Base-by-base conservation (phyloP, 2,888 invertebrate species). In the Carcina quercana region DNA sequence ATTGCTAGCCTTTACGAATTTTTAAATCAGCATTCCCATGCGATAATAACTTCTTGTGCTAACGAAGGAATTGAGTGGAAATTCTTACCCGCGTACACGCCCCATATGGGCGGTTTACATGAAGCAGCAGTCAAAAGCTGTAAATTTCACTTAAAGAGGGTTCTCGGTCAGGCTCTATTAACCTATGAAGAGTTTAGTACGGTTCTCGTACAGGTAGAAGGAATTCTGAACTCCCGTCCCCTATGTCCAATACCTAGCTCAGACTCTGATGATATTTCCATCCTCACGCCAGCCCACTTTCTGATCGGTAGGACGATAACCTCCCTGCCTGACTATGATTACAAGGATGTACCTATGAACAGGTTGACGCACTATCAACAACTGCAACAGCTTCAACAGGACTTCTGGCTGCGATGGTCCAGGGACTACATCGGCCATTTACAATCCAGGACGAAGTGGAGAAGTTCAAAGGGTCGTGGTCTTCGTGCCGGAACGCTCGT, bases 211-310 rank as follows among this genome's bases (percentile, higher is more conserved):
- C 38, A 42, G 24, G 35, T 46, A 11, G 53, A 54, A 28, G 46
- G 41, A 2, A 36, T 45, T 5, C 33, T 53, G 3, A 55, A 55
- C 27, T 53, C 51, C 3, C 36, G 53, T 11, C 53, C 52, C 7
- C 11, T 55, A 13, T 42, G 39, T 13, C 45, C 50, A 1, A 5
- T 53, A 1, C 20, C 28, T 8, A 47, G 50, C 2, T 28, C 42
- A 3, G 47, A 52, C 25, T 41, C 44, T 0, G 15, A 33, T 2
- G 50, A 51, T 22, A 26, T 47, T 5, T 27, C 36, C 4, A 38
- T 43, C 3, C 37, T 60, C 4, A 56, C 58, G 4, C 58, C 59
- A 21, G 51, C 43, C 3, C 61, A 60, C 32, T 54, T 58, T 27
- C 32, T 62, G 5, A 41, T 59, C 13, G 53, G 53, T 21, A 28